Evolutionary conservation across 2,113 vertebrate species (phyloP).

Genomic region (Stegastes partitus): DNA sequence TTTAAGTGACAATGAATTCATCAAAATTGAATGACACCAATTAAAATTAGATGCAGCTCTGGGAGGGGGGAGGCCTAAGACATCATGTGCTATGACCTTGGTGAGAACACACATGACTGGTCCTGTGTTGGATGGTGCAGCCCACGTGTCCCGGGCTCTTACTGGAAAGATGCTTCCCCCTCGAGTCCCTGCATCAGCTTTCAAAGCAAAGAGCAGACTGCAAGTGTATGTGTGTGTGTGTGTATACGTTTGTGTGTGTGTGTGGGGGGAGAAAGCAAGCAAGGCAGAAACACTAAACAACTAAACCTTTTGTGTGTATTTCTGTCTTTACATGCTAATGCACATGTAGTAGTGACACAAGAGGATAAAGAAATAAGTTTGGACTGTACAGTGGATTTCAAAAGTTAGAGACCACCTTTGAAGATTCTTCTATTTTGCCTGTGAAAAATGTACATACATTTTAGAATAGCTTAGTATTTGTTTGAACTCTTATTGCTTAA

Average conservation of each 20-base stretch:
- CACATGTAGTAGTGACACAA: too few species aligned
- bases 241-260: not conserved
- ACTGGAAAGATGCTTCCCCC: conserved; percentile 38
- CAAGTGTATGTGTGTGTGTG: conserved; percentile 1
- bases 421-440: too few species aligned
- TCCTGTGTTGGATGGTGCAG: conserved; percentile 37
- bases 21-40: conserved; percentile 70
- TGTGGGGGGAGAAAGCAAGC: not conserved
- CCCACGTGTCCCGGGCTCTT: conserved; percentile 42
- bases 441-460: too few species aligned
- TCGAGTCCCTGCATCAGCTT: conserved; percentile 42
- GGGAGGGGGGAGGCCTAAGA: conserved; percentile 34
- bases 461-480: too few species aligned
- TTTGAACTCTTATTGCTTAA: too few species aligned
- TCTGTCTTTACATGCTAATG: not conserved
- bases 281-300: not conserved
- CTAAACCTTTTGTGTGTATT: not conserved
- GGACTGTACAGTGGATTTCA: too few species aligned
- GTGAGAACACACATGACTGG: conserved; percentile 42
- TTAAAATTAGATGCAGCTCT: conserved; percentile 65
- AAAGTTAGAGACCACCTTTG: not conserved
- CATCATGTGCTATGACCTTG: conserved; percentile 60
- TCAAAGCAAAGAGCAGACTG: conserved; percentile 31
- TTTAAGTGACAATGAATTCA: conserved; percentile 67
- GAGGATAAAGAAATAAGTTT: too few species aligned